These are phyloP conservation scores for Notothenia coriiceps DNA, from an alignment of 2,113 vertebrate species.

Conservation along the genomic window DNA sequence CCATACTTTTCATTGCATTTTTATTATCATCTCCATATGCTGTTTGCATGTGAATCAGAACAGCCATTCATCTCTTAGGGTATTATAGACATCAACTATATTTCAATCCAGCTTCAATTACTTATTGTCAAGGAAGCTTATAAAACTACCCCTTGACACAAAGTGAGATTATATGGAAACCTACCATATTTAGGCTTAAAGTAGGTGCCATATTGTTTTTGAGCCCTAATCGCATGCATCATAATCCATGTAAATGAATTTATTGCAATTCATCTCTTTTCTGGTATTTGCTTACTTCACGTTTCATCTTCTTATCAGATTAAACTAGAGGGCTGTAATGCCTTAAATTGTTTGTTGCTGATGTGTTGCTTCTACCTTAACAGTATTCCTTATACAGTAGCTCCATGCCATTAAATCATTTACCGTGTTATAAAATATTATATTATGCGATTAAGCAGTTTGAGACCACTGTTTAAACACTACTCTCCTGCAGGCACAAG, in stretches of 20 bases:
- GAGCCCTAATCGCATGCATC: not conserved
- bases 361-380: not conserved
- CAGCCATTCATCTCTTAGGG: not conserved
- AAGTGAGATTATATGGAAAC: not conserved
- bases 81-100: not conserved
- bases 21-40: conserved; percentile 5
- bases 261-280: not conserved
- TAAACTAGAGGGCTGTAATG: not conserved
- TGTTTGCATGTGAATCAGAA: not conserved
- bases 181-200: not conserved
- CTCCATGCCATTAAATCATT: not conserved
- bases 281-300: not conserved
- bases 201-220: not conserved
- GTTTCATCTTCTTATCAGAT: not conserved
- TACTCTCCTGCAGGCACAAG: not conserved
- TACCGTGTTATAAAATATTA: not conserved
- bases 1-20: not conserved
- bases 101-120: not conserved
- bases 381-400: not conserved
- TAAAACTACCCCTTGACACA: not conserved
- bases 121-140: not conserved
- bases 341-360: not conserved
- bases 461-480: not conserved
- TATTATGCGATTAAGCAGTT: not conserved
- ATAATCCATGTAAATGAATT: not conserved